Base-by-base conservation (phyloP, 2,797 vertebrate genomes). In the Gallinago stenura region DNA sequence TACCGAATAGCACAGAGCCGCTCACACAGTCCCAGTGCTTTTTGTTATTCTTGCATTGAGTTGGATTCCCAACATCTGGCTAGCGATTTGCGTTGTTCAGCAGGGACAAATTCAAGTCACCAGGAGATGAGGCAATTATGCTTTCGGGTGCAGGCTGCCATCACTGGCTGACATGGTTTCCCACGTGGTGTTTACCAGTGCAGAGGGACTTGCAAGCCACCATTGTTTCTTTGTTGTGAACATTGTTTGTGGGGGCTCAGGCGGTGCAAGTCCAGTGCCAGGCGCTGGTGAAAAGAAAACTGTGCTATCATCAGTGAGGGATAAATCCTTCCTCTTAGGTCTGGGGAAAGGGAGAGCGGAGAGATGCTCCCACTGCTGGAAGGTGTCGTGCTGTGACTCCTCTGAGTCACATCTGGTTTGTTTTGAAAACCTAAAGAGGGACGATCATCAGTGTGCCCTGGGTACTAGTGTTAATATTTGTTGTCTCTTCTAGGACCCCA, bases 191-290 rank as follows among this genome's bases (percentile, higher is more conserved):
- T 98, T 97, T 96, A 96, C 88, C 85, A 95, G 90, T 69, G 76
- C 94, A 48, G 87, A 20, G 54, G 70, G 75, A 65, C 80, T 96
- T 95, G 87, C 93, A 96, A 93, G 90, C 51, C 91, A 83, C 93
- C 95, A 96, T 98, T 98, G 98, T 98, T 90, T 90, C 92, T 90
- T 83, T 21, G 1, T 91, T 95, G 78, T 72, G 68, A 71, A 16
- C 56, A 7, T 82, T 98, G 72, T 97, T 96, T 95, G 43, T 48
- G 15, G 82, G 66, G 90, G 22, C 80, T 77, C 85, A 65, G 85
- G 77, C 64, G 0, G 73, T 89, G 83, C 46, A 33, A 95, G 56
- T 15, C 82, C 12, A 33, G 90, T 95, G 91, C 83, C 89, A 87
- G 92, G 93, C 69, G 0, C 85, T 88, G 85, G 57, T n/a, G 2